Base-by-base conservation (phyloP, 2,113 vertebrate species). In the Hypocryptadius cinnamomeus region DNA sequence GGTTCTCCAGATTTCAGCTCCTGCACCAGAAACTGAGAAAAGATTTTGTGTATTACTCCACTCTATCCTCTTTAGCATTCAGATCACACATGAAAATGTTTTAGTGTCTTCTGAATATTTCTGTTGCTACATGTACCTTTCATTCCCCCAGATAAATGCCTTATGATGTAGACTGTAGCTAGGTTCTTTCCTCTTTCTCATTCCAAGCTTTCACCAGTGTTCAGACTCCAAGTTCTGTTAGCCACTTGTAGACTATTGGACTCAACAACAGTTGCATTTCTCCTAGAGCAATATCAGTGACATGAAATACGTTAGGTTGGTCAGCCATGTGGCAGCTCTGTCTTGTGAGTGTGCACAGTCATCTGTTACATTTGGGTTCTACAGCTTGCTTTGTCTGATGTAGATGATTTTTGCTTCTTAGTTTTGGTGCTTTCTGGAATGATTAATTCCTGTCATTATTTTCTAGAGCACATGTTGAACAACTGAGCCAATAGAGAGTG, bases 221-320 rank as follows among this genome's bases (percentile, higher is more conserved):
- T 90, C 39, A 20, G 25, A 42, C 19, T 61, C 50, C 66, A 16
- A 33, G 18, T 50, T 25, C 21, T 83, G 21, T 56, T 71, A 28
- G 40, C 23, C 68, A 27, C 35, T 54, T 47, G 37, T 72, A 57
- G 28, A 12, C 28, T 45, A 0, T 42, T 53, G 17, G 39, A 23
- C 30, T 90, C 35, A 54, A 8, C 37, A 44, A 6, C 19, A 37
- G 27, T 53, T 84, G 30, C 15, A 16, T 66, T 89, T 91, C 7
- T 23, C 14, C 7, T 51, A 12, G 8, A 59, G 35, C 60, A 65
- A 3, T 28, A 10, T 37, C 50, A 63, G 18, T 78, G 78, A 19
- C 0, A 2, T 78, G 69, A 65, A 69, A 48, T 47, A 21, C 0
- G 0, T 6, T 60, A 37, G 54, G 19, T 77, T 88, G 30, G 35